Evolutionary conservation across 2,113 vertebrate genomes (phyloP), one percentile per base, ranked within the genome.

Genomic region (Scomber scombrus): DNA sequence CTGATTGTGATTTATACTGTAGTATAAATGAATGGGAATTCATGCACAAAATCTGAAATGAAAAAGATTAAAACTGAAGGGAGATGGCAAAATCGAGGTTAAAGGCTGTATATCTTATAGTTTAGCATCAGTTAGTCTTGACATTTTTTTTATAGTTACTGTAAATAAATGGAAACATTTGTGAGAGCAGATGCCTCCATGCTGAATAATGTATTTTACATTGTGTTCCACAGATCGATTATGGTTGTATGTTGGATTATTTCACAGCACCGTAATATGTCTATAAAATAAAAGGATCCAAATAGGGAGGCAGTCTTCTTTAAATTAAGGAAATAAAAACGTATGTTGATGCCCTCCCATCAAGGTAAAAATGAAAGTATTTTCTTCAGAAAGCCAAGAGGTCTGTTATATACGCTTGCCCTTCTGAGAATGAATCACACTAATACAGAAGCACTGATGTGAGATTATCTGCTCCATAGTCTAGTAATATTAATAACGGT

Each of bases 1-100:
- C 34, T 72, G 46, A 76, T 50, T 71, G 57, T 65, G 71, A 79
- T 78, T 82, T 57, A 62, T 65, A 68, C 21, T 46, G 40, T 43
- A 6, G 9, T 21, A 13, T 26, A 45, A 65, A 67, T 19, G 21
- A 14, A 45, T 60, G 18, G 56, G 11, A 46, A 74, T 60, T 18
- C 29, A n/a, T 57, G 80, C 74, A 75, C 45, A 73, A 54, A 68
- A 71, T 78, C 4, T 55, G 19, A 31, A 79, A 82, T 75, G 23
- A 71, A 75, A 45, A 62, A 13, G 66, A 78, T 77, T 13, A 40
- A 67, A n/a, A 65, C 3, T 45, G 54, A 73, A 66, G 50, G n/a
- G 40, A 10, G 14, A 46, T 63, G 18, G 40, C 19, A 60, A n/a
- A 71, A 72, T 51, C 18, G 21, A 60, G 64, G 60, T 76, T 63